phyloP scores from a whole-genome alignment of 2,113 vertebrate genomes.

The Lophotis ruficrista region DNA sequence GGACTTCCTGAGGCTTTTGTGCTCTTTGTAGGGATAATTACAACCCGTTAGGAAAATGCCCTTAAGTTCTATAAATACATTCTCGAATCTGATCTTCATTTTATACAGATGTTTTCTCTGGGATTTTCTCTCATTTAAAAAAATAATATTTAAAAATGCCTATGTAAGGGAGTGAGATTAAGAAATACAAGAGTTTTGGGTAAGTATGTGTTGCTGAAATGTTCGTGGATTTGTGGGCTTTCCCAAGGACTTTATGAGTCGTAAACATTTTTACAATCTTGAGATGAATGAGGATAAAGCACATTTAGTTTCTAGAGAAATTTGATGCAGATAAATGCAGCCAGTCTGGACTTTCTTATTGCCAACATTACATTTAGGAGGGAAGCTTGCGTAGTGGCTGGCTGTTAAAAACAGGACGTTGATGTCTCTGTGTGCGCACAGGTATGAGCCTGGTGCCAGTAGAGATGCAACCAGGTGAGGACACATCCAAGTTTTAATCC shows the following conservation, averaged over 20 bases:
- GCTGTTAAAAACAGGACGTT: neutral
- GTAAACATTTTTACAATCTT: neutral
- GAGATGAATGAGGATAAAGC: neutral
- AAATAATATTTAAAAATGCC: neutral
- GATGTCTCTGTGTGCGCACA: neutral
- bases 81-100: neutral
- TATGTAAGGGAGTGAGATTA: neutral
- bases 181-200: neutral
- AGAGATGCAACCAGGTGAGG: neutral
- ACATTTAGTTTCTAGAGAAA: neutral
- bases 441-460: neutral
- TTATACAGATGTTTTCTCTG: neutral
- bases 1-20: conserved; percentile 2
- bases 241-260: neutral
- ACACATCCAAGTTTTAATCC: neutral
- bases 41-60: neutral
- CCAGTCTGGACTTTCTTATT: neutral
- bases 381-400: neutral
- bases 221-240: neutral
- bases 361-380: neutral
- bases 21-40: conserved; percentile 16
- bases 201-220: neutral
- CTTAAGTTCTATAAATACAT: conserved; percentile 21
- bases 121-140: neutral
- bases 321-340: neutral